Evolutionary conservation across 2,888 invertebrate species (phyloP).

Genomic region (Alentia gelatinosa): DNA sequence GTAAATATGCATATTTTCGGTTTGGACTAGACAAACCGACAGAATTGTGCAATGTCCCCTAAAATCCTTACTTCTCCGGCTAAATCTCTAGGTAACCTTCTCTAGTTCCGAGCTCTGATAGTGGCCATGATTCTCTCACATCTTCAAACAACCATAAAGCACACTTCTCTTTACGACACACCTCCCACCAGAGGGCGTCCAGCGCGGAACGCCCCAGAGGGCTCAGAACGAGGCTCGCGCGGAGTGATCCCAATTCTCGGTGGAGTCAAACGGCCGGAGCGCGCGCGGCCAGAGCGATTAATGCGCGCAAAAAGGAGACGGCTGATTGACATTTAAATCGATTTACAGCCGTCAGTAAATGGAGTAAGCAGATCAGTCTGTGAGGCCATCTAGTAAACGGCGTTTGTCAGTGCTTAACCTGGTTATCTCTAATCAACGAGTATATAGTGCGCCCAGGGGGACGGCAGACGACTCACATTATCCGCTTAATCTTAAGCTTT

Average conservation of each 20-base stretch:
- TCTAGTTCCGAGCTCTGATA: too few species aligned
- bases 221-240: too few species aligned
- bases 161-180: too few species aligned
- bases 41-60: too few species aligned
- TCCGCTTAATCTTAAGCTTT: not conserved
- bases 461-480: not conserved
- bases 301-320: not conserved
- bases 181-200: too few species aligned
- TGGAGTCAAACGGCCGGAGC: not conserved
- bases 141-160: too few species aligned
- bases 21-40: too few species aligned
- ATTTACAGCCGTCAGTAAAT: not conserved
- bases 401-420: not conserved
- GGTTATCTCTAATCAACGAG: not conserved
- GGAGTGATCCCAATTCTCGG: not conserved
- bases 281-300: constrained; percentile 1
- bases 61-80: too few species aligned
- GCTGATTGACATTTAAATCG: constrained; percentile 37
- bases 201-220: too few species aligned
- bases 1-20: too few species aligned
- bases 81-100: too few species aligned
- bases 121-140: too few species aligned
- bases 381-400: not conserved
- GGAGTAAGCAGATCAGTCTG: not conserved
- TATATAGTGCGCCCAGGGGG: not conserved